A percentile compares a stretch with the other conserved stretches of the same genome.
Conservation (phyloP, 2,888 invertebrate genomes). For the Heteromurus nitidus region DNA sequence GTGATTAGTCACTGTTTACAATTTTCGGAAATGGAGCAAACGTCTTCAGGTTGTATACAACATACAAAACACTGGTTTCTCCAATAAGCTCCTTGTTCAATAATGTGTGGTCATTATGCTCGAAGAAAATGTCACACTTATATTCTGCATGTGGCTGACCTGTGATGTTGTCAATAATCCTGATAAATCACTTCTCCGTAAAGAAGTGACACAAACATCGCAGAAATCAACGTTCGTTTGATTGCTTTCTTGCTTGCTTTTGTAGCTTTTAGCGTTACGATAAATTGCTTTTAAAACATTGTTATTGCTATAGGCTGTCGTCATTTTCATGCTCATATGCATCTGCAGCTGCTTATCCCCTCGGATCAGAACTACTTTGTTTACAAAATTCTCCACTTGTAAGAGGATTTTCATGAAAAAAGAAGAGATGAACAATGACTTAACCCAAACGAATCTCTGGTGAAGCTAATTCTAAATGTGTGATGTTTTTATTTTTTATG, state of each 20-base stretch:
- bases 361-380: not conserved
- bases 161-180: constrained; percentile 7
- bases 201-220: not conserved
- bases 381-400: constrained; percentile 2
- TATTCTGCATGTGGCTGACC: not conserved
- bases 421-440: not conserved
- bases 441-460: not conserved
- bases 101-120: not conserved
- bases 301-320: too few species aligned
- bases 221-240: constrained; percentile 26
- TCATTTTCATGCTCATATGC: too few species aligned
- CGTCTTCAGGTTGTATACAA: too few species aligned
- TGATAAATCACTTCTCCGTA: constrained; percentile 13
- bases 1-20: constrained; percentile 32
- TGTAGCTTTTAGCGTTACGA: too few species aligned
- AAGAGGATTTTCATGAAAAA: too few species aligned
- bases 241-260: constrained; percentile 30
- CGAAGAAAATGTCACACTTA: constrained; percentile 6
- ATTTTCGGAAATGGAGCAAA: constrained; percentile 38
- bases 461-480: not conserved
- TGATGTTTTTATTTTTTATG: constrained; percentile 15
- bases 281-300: too few species aligned
- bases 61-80: not conserved
- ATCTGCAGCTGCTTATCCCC: too few species aligned
- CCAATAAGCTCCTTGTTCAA: not conserved